Evolutionary conservation across 2,888 invertebrate species (phyloP).

Genomic region (Tinea semifulvella): DNA sequence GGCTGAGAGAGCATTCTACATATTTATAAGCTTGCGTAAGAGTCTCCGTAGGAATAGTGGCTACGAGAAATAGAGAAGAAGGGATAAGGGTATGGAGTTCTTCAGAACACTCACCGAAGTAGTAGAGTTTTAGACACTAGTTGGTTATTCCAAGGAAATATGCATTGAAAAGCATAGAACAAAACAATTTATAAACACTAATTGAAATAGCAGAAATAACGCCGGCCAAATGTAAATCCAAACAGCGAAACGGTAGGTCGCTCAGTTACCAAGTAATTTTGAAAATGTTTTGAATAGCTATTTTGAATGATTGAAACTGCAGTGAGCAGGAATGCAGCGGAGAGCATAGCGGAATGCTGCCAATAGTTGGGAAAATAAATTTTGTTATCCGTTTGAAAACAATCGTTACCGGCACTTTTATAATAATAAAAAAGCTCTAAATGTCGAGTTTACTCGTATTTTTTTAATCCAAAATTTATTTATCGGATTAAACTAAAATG

Average conservation of each 20-base stretch:
- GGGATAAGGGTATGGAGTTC: too few species aligned
- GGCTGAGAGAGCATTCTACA: too few species aligned
- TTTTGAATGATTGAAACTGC: slow-evolving; percentile 65
- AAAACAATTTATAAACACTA: slow-evolving; percentile 1
- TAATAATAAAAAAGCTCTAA: neutral
- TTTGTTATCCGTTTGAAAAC: slow-evolving; percentile 5
- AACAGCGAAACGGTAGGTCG: slow-evolving; percentile 2
- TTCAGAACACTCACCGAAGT: too few species aligned
- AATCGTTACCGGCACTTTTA: slow-evolving; percentile 1
- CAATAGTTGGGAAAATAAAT: slow-evolving; percentile 11
- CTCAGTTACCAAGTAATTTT: slow-evolving; percentile 64
- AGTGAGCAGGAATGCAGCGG: slow-evolving; percentile 47
- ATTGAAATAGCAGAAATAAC: slow-evolving; percentile 10
- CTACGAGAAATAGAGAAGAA: too few species aligned
- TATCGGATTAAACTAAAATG: too few species aligned
- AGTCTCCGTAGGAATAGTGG: too few species aligned
- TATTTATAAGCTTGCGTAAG: too few species aligned
- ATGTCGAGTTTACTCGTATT: neutral
- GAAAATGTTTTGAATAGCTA: slow-evolving; percentile 67
- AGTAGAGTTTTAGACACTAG: too few species aligned
- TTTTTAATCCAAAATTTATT: too few species aligned
- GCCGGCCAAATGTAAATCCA: slow-evolving; percentile 8
- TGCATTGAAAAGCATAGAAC: neutral
- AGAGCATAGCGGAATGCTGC: slow-evolving; percentile 20
- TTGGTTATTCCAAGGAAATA: too few species aligned